A percentile compares a stretch with the other conserved stretches of the same genome.
Evolutionary conservation across 2,797 vertebrate genomes (phyloP).

Genomic region (Helostoma temminkii): DNA sequence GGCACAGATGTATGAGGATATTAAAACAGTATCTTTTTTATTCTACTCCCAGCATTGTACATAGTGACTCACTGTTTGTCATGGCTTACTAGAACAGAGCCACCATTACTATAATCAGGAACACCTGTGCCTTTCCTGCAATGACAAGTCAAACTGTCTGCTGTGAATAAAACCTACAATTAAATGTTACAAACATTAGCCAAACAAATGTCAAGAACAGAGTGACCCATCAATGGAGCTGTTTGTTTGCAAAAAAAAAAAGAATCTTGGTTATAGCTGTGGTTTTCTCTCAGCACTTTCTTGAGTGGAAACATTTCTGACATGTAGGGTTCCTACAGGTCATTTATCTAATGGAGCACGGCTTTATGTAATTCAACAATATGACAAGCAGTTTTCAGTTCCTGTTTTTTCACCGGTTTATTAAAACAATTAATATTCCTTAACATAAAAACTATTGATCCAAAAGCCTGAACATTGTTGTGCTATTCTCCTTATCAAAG

Average conservation of each 20-base stretch:
- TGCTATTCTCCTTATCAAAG: too few relatives aligned
- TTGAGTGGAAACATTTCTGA: constrained; percentile 26
- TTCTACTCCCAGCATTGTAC: too few relatives aligned
- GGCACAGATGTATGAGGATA: not conserved
- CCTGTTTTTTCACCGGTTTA: not conserved
- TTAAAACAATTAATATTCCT: not conserved
- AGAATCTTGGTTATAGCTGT: not conserved
- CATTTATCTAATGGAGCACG: constrained; percentile 4
- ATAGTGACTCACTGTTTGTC: too few relatives aligned
- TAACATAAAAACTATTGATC: not conserved
- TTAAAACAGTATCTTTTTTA: too few relatives aligned
- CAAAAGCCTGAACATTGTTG: not conserved
- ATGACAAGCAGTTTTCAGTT: not conserved
- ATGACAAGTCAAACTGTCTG: not conserved
- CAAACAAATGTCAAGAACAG: not conserved
- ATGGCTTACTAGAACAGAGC: too few relatives aligned
- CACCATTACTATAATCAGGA: not conserved
- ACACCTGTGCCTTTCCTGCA: too few relatives aligned
- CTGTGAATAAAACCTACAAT: not conserved
- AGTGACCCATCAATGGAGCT: not conserved
- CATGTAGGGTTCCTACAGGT: not conserved
- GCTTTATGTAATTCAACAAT: constrained; percentile 11
- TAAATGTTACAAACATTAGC: not conserved
- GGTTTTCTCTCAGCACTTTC: not conserved
- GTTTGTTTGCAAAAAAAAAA: not conserved